Evolutionary conservation across 2,888 invertebrate species (phyloP), one percentile per base, ranked within the genome.

Genomic region (Cartodere bifasciata): DNA sequence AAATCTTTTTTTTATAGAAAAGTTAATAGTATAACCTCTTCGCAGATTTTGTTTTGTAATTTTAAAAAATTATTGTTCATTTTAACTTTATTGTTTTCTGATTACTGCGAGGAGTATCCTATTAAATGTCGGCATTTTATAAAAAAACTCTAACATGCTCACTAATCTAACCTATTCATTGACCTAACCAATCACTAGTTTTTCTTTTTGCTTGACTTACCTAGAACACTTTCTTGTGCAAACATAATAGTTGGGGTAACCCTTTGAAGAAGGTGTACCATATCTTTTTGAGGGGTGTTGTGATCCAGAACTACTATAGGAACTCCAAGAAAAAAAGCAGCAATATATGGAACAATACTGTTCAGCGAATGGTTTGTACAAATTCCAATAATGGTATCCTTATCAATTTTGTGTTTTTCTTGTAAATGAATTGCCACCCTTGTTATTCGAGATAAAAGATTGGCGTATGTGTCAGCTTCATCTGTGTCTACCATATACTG

Each of bases 291-390:
- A 4, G 49, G 48, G 20, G 49, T 32, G 7, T 36, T 38, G 9
- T 52, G 50, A 35, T 56, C 52, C 20, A 56, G 35, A 9, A 52
- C 46, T 4, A 50, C 42, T 3, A 53, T 43, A 21, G 42, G 45
- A 3, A 50, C 45, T 3, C 67, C 67, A 11, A 65, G 50, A 39
- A 58, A 66, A 3, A 63, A 37, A 1, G 62, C 58, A 1, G 67
- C 66, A 22, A 66, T 61, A 28, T 62, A 58, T 0, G 68, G 64
- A n/a, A 66, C 54, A 4, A 49, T 46, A 4, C 61, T 45, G 32
- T 68, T 56, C 2, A 59, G 23, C 15, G 65, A 63, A 36, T 61
- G 67, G 2, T 60, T 57, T 2, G 62, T 62, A 52, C 66, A 64
- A 1, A 67, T 29, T 2, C 58, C 46, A 17, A 69, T 53, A 4